These are phyloP conservation scores for Oxytorus armatus DNA, from an alignment of 2,888 invertebrate genomes.

Conservation along the genomic window DNA sequence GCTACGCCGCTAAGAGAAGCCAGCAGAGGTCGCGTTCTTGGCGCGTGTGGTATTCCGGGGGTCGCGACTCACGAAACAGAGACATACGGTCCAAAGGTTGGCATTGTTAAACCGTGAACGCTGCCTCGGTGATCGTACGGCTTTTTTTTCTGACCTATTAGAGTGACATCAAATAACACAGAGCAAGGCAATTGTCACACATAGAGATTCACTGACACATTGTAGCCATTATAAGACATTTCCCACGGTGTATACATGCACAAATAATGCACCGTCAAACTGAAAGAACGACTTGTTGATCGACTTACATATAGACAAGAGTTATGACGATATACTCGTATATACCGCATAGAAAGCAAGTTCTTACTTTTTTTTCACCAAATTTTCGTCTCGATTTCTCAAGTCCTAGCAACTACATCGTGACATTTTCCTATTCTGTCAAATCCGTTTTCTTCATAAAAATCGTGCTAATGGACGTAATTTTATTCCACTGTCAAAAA, in stretches of 20 bases:
- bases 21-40: constrained; percentile 63
- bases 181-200: neutral
- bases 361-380: neutral
- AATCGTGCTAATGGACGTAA: no score
- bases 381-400: neutral
- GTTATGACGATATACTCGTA: neutral
- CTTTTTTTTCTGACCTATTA: constrained; percentile 36
- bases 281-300: constrained; percentile 73
- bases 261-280: neutral
- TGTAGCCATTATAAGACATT: constrained; percentile 6
- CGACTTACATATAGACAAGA: constrained; percentile 41
- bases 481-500: no score
- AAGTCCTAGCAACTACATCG: no score
- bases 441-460: no score
- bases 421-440: no score
- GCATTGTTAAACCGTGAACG: constrained; percentile 69
- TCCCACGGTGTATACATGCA: neutral
- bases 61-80: constrained; percentile 69
- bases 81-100: constrained; percentile 68
- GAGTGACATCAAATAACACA: neutral
- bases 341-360: neutral
- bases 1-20: constrained; percentile 43
- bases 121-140: constrained; percentile 39
- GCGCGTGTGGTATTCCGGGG: constrained; percentile 73
- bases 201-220: constrained; percentile 5